These are phyloP conservation scores for Marronus borbonicus DNA, from an alignment of 2,888 invertebrate genomes.

Conservation along the genomic window DNA sequence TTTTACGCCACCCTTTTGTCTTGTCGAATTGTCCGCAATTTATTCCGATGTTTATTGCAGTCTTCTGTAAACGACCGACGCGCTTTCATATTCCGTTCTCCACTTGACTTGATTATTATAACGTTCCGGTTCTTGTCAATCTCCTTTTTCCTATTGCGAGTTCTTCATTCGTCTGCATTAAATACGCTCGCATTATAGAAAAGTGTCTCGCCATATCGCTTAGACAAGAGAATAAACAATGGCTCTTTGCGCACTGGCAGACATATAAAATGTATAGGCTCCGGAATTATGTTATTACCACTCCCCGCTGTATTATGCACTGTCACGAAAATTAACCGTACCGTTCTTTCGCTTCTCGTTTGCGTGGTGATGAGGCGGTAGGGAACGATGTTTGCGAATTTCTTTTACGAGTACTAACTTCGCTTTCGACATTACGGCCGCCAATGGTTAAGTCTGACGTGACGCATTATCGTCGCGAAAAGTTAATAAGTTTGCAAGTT, in stretches of 20 bases:
- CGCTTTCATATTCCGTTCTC: slow-evolving; percentile 28
- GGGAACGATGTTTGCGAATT: slow-evolving; percentile 34
- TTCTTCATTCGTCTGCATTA: slow-evolving; percentile 18
- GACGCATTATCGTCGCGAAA: slow-evolving; percentile 2
- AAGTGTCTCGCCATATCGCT: slow-evolving; percentile 9
- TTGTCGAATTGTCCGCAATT: slow-evolving; percentile 56
- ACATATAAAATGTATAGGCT: slow-evolving; percentile 27
- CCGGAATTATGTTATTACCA: slow-evolving; percentile 47
- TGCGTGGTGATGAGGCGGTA: not conserved
- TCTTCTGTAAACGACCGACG: slow-evolving; percentile 55
- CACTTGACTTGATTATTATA: slow-evolving; percentile 43
- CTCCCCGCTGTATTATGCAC: slow-evolving; percentile 43
- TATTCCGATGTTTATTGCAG: slow-evolving; percentile 59
- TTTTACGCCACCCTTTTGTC: slow-evolving; percentile 35
- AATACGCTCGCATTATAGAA: slow-evolving; percentile 28
- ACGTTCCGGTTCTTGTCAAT: slow-evolving; percentile 49
- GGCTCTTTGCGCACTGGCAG: slow-evolving; percentile 17
- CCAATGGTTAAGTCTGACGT: slow-evolving; percentile 16
- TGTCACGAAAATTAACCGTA: slow-evolving; percentile 48
- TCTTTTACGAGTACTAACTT: slow-evolving; percentile 26
- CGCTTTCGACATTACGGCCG: slow-evolving; percentile 21
- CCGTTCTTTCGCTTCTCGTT: not conserved
- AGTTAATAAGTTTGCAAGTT: slow-evolving; percentile 22
- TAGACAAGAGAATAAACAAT: slow-evolving; percentile 33
- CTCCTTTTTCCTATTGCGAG: slow-evolving; percentile 28